phyloP scores from a whole-genome alignment of 2,888 invertebrate genomes.

The Rotaria socialis region DNA sequence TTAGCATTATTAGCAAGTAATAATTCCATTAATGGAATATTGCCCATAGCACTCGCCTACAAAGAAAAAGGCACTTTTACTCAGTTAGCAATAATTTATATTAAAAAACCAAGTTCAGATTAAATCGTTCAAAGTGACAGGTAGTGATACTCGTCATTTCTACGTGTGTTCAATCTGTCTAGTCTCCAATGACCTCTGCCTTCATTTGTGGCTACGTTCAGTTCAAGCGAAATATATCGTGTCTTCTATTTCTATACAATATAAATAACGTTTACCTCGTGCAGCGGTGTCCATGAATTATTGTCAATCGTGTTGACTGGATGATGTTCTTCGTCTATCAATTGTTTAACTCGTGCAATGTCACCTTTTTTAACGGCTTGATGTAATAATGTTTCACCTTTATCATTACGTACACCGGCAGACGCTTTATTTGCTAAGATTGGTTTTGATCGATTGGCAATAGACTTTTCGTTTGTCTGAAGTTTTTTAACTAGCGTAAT shows the following conservation, averaged over 20 bases:
- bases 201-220: no score
- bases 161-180: no score
- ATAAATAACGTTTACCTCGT: not conserved
- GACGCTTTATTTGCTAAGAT: not conserved
- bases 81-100: no score
- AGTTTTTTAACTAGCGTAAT: not conserved
- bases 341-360: not conserved
- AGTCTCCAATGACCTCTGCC: no score
- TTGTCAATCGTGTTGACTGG: not conserved
- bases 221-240: no score
- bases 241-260: no score
- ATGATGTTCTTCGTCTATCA: conserved; percentile 16
- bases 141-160: no score
- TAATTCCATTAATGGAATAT: conserved; percentile 17
- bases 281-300: conserved; percentile 30
- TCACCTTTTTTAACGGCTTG: conserved; percentile 24
- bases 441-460: not conserved
- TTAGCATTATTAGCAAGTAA: conserved; percentile 11
- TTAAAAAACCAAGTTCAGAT: no score
- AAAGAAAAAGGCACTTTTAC: not conserved
- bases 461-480: not conserved
- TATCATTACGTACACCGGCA: not conserved
- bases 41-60: not conserved
- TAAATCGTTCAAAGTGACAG: no score
- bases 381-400: conserved; percentile 19